Base-by-base conservation (phyloP, 2,797 vertebrate genomes). In the Mionectes olivaceus region DNA sequence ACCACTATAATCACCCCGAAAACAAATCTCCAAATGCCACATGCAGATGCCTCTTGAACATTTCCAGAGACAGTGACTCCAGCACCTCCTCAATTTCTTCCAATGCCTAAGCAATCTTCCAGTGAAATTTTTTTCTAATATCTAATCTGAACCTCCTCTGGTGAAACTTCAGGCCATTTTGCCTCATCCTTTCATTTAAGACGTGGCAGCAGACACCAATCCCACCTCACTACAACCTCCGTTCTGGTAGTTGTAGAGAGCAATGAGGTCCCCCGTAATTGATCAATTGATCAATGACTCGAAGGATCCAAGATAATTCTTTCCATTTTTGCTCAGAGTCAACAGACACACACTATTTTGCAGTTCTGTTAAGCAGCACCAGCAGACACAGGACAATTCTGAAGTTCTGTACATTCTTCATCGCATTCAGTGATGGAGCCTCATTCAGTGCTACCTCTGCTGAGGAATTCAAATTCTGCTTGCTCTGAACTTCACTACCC, bases 291-390 rank as follows among this genome's bases (percentile, higher is more conserved):
- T 33, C 52, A 83, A 10, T 63, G 32, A 60, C 41, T 61, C 61
- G 61, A 88, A 78, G 30, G 46, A 69, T 19, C 44, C 52, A 69
- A 93, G 90, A 84, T 44, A 82, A 94, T 52, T 28, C 57, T 16
- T 78, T 74, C 39, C 43, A 27, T 47, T 95, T 78, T 74, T 53
- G 32, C 75, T 74, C 43, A 55, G 37, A 56, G 52, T 49, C n/a
- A 30, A 50, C 19, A 70, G 28, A 39, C 7, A 50, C 7, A 50
- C 16, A 30, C 8, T 9, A 11, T 76, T 94, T 78, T 55, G n/a
- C 57, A 69, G 33, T 7, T 9, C 25, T 76, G 15, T 79, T 30
- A 79, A 88, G 52, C 24, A 90, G 37, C 5, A 3, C 13, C 67
- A 92, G 74, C n/a, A 89, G 60, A 67, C 23, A 39, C 1, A 28